Conservation (phyloP, 2,888 invertebrate genomes). For the Rhorus exstirpatorius region DNA sequence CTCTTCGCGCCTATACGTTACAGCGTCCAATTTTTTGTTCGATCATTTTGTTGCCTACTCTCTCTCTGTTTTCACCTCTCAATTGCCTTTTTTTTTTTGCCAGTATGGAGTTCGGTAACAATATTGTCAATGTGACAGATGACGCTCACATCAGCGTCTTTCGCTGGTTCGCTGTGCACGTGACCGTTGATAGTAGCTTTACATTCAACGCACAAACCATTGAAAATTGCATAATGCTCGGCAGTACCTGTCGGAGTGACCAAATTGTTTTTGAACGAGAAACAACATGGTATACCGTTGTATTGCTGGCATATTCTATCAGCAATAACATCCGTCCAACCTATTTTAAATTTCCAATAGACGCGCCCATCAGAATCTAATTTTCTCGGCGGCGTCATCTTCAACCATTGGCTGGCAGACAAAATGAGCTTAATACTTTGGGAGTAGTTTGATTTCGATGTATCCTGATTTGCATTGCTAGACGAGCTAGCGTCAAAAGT, state of each 20-base stretch:
- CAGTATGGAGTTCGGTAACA: slow-evolving; percentile 13
- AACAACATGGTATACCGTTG: slow-evolving; percentile 1
- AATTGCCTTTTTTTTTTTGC: slow-evolving; percentile 46
- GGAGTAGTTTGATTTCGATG: no score
- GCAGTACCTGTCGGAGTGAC: neutral
- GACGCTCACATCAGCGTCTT: neutral
- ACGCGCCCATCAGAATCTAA: neutral
- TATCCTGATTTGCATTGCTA: no score
- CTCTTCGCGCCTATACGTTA: slow-evolving; percentile 20
- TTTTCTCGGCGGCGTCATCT: no score
- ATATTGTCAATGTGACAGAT: neutral
- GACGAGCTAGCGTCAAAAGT: no score
- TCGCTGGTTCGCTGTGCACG: no score
- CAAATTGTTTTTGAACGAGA: slow-evolving; percentile 5
- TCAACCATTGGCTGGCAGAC: no score
- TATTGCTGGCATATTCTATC: slow-evolving; percentile 16
- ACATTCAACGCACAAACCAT: slow-evolving; percentile 15
- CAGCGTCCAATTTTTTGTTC: no score
- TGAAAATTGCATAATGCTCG: neutral
- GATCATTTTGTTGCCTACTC: slow-evolving; percentile 55
- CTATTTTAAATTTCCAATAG: slow-evolving; percentile 13
- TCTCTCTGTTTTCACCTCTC: slow-evolving; percentile 41
- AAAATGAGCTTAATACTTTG: no score
- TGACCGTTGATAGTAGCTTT: neutral
- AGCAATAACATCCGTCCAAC: slow-evolving; percentile 11